Percentiles rank a stretch among this genome's conserved stretches.
These are phyloP conservation scores for Oithona nana DNA, from an alignment of 2,888 invertebrate genomes.

Conservation along the genomic window DNA sequence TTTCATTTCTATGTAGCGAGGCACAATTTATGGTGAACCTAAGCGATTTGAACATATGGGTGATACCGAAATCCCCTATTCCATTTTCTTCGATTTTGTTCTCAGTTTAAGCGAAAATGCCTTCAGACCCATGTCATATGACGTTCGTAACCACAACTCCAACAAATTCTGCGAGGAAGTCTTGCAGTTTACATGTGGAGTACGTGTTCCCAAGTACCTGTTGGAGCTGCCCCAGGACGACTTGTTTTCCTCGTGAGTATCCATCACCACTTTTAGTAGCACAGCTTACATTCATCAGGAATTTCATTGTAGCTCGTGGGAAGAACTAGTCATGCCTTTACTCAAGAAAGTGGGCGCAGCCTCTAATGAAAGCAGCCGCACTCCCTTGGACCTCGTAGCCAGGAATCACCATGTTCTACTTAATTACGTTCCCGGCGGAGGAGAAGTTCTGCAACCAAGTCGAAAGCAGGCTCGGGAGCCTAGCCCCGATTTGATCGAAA, in stretches of 20 bases:
- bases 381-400: background rate
- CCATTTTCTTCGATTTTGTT: constrained; percentile 12
- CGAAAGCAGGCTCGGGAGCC: constrained; percentile 27
- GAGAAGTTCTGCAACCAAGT: no score
- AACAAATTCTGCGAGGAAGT: background rate
- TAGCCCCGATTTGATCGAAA: constrained; percentile 48
- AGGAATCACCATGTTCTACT: background rate
- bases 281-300: no score
- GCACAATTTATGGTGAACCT: background rate
- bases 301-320: background rate
- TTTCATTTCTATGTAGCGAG: background rate
- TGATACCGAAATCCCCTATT: constrained; percentile 4
- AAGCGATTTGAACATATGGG: background rate
- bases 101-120: background rate
- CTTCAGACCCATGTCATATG: background rate
- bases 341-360: background rate
- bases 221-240: background rate
- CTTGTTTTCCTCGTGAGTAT: background rate
- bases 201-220: background rate
- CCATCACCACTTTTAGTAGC: background rate
- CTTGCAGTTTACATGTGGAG: constrained; percentile 3
- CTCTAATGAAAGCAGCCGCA: background rate
- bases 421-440: constrained; percentile 2
- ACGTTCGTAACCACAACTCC: background rate
- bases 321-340: background rate